Conservation (phyloP, 1,140 invertebrate genomes). For the Hyposmocoma kahamanoa region DNA sequence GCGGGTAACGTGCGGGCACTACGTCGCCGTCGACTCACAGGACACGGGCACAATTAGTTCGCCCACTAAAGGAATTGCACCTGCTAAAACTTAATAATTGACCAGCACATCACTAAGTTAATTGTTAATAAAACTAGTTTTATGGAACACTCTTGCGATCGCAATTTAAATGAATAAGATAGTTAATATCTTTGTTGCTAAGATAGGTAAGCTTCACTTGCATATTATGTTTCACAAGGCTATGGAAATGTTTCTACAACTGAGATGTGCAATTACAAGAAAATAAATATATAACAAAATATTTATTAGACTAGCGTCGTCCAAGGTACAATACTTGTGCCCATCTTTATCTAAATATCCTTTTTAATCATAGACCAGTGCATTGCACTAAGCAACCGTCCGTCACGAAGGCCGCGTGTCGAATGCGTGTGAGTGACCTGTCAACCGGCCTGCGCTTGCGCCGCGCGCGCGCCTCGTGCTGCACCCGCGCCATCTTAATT, state of each 20-base stretch:
- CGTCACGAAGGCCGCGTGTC: constrained; percentile 60
- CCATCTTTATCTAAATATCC: too few species aligned
- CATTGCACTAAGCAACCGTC: constrained; percentile 39
- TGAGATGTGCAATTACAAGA: too few species aligned
- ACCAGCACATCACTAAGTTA: constrained; percentile 24
- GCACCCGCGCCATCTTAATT: constrained; percentile 60
- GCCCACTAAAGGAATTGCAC: constrained; percentile 46
- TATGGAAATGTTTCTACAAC: too few species aligned
- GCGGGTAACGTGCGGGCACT: constrained; percentile 42
- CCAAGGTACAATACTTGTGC: too few species aligned
- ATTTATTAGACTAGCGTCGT: too few species aligned
- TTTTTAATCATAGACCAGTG: too few species aligned
- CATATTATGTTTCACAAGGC: too few species aligned
- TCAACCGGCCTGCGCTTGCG: constrained; percentile 27
- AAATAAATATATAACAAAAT: too few species aligned
- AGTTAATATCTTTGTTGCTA: too few species aligned
- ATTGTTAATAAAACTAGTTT: constrained; percentile 39
- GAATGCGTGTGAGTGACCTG: constrained; percentile 58
- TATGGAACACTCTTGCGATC: constrained; percentile 4
- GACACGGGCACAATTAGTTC: constrained; percentile 32
- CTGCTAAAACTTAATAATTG: constrained; percentile 54
- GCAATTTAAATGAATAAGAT: too few species aligned
- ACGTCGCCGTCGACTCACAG: constrained; percentile 23
- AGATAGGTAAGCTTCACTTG: too few species aligned
- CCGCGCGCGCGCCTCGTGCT: constrained; percentile 43